phyloP scores from a whole-genome alignment of 2,888 invertebrate species.

The Chydorus sphaericus region DNA sequence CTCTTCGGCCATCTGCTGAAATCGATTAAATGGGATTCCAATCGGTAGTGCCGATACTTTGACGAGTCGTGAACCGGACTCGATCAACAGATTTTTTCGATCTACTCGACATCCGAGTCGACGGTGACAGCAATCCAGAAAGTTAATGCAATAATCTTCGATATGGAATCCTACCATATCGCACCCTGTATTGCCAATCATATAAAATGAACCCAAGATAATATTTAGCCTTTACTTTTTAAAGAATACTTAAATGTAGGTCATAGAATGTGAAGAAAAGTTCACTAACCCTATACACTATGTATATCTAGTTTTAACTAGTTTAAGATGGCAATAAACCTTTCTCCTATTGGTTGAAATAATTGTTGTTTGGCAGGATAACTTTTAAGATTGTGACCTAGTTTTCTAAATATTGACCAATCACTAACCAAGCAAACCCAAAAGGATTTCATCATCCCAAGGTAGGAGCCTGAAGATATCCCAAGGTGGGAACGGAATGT shows the following conservation, averaged over 20 bases:
- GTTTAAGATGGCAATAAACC: no score
- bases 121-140: constrained; percentile 79
- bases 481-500: constrained; percentile 91
- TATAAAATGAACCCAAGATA: background rate
- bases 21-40: constrained; percentile 70
- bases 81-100: constrained; percentile 68
- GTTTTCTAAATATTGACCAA: background rate
- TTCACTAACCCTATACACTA: no score
- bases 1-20: constrained; percentile 60
- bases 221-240: no score
- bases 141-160: constrained; percentile 76
- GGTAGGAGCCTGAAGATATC: constrained; percentile 80
- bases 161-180: constrained; percentile 90
- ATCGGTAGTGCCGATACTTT: constrained; percentile 71
- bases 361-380: no score
- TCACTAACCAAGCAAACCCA: constrained; percentile 63
- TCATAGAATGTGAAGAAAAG: no score
- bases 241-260: no score
- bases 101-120: constrained; percentile 70
- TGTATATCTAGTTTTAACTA: no score
- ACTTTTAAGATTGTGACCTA: background rate
- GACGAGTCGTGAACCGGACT: constrained; percentile 72
- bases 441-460: constrained; percentile 81
- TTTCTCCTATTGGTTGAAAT: no score
- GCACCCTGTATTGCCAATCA: constrained; percentile 42